Conservation (phyloP, 2,888 invertebrate species). For the Drosophila helvetica region DNA sequence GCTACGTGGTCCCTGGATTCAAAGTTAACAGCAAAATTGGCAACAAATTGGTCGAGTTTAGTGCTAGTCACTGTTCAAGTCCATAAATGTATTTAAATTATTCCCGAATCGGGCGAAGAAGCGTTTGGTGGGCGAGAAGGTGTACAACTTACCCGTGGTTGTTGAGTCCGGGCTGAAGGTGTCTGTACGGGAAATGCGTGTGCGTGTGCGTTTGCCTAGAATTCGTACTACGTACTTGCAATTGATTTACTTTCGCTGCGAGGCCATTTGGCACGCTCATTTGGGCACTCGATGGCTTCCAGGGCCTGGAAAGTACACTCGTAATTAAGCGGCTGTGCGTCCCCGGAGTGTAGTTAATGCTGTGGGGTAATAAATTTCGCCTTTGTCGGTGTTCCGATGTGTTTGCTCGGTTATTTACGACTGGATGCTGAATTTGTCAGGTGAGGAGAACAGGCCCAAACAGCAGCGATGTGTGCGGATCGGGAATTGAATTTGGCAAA, state of each 20-base stretch:
- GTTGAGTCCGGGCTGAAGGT: slow-evolving; percentile 9
- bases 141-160: slow-evolving; percentile 22
- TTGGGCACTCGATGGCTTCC: slow-evolving; percentile 44
- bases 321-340: slow-evolving; percentile 63
- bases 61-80: neutral
- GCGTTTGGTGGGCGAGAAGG: no score
- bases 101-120: neutral
- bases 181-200: slow-evolving; percentile 9
- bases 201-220: slow-evolving; percentile 25
- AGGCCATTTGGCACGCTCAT: slow-evolving; percentile 61
- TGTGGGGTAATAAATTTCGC: slow-evolving; percentile 52
- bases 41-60: neutral
- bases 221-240: slow-evolving; percentile 33
- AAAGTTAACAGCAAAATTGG: neutral
- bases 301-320: slow-evolving; percentile 45
- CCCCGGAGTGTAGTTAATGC: slow-evolving; percentile 57
- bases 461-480: neutral
- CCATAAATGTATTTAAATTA: neutral
- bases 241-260: slow-evolving; percentile 63
- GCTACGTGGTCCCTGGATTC: neutral
- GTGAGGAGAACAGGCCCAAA: slow-evolving; percentile 10
- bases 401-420: slow-evolving; percentile 37
- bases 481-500: slow-evolving; percentile 26
- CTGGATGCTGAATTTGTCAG: slow-evolving; percentile 38
- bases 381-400: slow-evolving; percentile 24